Evolutionary conservation across 2,888 invertebrate genomes (phyloP).

Genomic region (Andrena flavipes): DNA sequence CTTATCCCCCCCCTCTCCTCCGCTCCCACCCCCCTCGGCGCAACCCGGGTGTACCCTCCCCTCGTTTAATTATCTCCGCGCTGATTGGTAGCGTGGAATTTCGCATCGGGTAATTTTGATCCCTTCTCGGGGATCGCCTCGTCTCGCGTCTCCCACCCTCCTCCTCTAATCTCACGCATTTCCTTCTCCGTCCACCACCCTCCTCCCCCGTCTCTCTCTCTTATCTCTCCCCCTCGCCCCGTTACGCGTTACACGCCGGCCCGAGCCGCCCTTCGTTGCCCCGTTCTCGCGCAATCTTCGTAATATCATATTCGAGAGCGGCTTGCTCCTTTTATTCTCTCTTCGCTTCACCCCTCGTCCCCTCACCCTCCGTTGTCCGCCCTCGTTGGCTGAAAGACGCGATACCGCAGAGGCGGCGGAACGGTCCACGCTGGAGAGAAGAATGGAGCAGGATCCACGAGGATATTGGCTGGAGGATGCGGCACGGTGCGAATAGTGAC

Average conservation of each 20-base stretch:
- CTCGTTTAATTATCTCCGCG: conserved; percentile 84
- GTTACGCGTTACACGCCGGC: conserved; percentile 25
- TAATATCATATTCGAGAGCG: conserved; percentile 65
- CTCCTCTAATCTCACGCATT: conserved; percentile 34
- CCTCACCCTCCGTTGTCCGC: neutral
- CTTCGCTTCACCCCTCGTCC: conserved; percentile 13
- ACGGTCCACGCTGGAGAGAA: neutral
- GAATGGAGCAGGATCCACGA: conserved; percentile 25
- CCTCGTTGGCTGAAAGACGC: neutral
- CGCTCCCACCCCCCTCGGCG: conserved; percentile 56
- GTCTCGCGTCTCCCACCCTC: conserved; percentile 23
- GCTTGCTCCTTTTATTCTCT: conserved; percentile 20
- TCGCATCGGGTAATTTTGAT: conserved; percentile 83
- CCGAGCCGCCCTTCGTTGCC: conserved; percentile 28
- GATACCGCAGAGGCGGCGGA: neutral
- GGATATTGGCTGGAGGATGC: conserved; percentile 21
- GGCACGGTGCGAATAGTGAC: conserved; percentile 52
- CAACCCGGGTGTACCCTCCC: conserved; percentile 76
- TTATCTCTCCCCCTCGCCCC: neutral
- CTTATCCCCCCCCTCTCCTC: conserved; percentile 66
- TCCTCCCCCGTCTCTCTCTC: neutral
- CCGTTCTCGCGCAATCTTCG: conserved; percentile 66
- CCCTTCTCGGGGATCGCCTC: conserved; percentile 74
- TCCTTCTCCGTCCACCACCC: conserved; percentile 14
- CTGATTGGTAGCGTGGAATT: conserved; percentile 84